phyloP scores from a whole-genome alignment of 2,113 vertebrate species.

The Xenus cinereus region DNA sequence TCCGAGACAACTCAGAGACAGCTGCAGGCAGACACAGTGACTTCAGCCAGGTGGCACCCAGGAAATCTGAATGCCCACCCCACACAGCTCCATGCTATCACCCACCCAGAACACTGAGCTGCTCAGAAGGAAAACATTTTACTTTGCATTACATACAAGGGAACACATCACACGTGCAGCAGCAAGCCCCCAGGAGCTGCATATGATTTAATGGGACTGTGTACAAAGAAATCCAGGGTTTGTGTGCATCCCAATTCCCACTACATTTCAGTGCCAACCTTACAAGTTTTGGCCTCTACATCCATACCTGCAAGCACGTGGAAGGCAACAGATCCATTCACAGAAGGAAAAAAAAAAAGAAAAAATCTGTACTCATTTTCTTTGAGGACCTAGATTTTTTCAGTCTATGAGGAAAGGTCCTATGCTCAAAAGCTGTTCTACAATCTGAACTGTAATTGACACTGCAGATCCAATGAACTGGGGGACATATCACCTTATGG shows the following conservation, averaged over 20 bases:
- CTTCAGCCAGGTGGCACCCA: neutral
- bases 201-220: accelerated
- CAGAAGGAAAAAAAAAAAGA: neutral
- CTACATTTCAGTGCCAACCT: neutral
- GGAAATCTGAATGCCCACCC: neutral
- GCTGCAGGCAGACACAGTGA: neutral
- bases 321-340: neutral
- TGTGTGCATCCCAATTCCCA: neutral
- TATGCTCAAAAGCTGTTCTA: neutral
- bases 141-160: neutral
- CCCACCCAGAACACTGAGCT: neutral
- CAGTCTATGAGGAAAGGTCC: neutral
- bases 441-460: neutral
- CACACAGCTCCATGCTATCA: neutral
- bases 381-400: neutral
- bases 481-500: accelerated
- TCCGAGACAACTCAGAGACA: neutral
- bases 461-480: neutral
- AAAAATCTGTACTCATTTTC: neutral
- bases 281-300: neutral
- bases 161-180: accelerated
- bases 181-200: neutral
- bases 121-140: neutral
- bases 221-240: neutral
- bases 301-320: accelerated